phyloP scores from a whole-genome alignment of 1,140 invertebrate genomes.

The Drosophila nasuta region DNA sequence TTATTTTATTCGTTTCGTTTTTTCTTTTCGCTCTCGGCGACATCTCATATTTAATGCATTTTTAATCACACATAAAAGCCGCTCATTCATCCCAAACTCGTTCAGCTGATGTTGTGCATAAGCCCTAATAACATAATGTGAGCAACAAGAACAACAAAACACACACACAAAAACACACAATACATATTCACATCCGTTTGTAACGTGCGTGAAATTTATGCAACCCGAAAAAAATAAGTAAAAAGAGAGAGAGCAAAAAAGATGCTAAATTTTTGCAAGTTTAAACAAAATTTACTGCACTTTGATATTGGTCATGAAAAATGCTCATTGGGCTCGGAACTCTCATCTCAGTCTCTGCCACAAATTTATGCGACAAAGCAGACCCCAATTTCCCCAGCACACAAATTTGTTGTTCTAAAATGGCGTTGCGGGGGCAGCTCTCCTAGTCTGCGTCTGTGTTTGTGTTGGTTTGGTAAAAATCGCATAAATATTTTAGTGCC shows the following conservation, averaged over 20 bases:
- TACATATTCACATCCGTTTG: conserved; percentile 1
- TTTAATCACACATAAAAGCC: conserved; percentile 75
- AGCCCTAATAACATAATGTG: conserved; percentile 50
- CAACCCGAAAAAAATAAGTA: conserved; percentile 12
- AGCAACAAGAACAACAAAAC: not conserved
- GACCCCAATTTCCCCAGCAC: conserved; percentile 5
- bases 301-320: conserved; percentile 80
- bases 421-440: not conserved
- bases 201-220: conserved; percentile 51
- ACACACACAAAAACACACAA: not conserved
- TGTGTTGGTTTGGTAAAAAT: conserved; percentile 34
- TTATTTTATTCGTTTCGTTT: conserved; percentile 12
- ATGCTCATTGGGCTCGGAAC: conserved; percentile 56
- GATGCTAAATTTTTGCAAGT: conserved; percentile 66
- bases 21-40: conserved; percentile 12
- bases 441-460: conserved; percentile 21
- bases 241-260: conserved; percentile 17
- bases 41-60: conserved; percentile 74
- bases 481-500: conserved; percentile 77
- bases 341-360: conserved; percentile 30
- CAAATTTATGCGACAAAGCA: conserved; percentile 63
- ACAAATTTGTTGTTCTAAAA: conserved; percentile 11
- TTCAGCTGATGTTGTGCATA: conserved; percentile 29
- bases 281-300: conserved; percentile 80
- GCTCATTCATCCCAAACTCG: conserved; percentile 15